Base-by-base conservation (phyloP, 35 echinoderm and acorn worm genomes). In the Patiria miniata region DNA sequence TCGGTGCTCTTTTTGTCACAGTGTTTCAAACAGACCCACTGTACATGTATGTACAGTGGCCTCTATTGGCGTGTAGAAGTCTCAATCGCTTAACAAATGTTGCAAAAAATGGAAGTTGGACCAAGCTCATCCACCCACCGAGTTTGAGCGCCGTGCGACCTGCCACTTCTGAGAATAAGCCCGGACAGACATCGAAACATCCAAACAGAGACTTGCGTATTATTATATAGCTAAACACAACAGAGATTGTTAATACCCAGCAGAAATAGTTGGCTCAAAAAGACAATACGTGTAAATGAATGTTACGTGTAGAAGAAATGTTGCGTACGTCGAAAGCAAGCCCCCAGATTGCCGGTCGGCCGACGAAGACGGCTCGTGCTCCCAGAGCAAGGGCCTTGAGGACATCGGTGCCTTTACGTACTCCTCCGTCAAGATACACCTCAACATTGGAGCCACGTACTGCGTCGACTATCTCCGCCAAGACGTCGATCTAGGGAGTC, bases 381-480 rank as follows among this genome's bases (percentile, higher is more conserved):
- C 65, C 65, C 26, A 73, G 26, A 23, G 65, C 65, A 34, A 73
- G 65, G 0, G 65, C 65, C 29, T 73, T 73, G 29, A 73, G 65
- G 26, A 73, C 65, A 73, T 73, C 65, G 7, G 65, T 73, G 26
- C 65, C 65, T 8, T 73, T 73, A 73, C 65, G 65, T 73, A 73
- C 65, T 73, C 65, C 65, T 73, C 65, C 65, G 9, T 73, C 65
- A 32, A 73, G 26, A 73, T 73, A 73, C 0, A 73, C 65, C 29
- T 73, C 65, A 22, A 73, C 65, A 73, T 30, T 30, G 34, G 65
- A 73, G 9, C 65, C 65, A 7, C 65, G 65, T 30, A 73, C 65
- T 32, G 65, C 65, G 29, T 73, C 26, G 26, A 73, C 65, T 2
- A 73, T 34, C 65, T 73, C 65, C 14, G 65, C 23, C 34, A 73